These are phyloP conservation scores for Adineta ricciae DNA, from an alignment of 2,888 invertebrate genomes.

Conservation along the genomic window DNA sequence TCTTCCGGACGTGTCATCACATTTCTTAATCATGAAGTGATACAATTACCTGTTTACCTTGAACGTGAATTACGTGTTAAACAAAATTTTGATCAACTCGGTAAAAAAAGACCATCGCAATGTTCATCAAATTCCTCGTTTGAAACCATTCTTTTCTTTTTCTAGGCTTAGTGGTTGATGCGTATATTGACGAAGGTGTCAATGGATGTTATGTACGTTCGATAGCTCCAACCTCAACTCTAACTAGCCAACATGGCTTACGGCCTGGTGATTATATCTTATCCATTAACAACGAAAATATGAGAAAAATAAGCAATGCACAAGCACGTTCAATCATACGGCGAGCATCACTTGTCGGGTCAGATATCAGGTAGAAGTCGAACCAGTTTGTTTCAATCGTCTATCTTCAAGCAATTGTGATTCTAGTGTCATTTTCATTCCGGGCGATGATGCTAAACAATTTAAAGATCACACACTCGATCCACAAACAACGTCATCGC, in stretches of 20 bases:
- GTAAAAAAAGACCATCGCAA: not conserved
- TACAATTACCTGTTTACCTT: slow-evolving; percentile 25
- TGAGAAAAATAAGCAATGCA: slow-evolving; percentile 28
- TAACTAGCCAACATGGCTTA: slow-evolving; percentile 21
- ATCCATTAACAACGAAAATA: slow-evolving; percentile 32
- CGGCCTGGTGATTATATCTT: slow-evolving; percentile 28
- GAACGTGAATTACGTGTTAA: slow-evolving; percentile 32
- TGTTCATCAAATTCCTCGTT: no score
- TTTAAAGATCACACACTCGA: slow-evolving; percentile 23
- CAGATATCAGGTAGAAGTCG: slow-evolving; percentile 23
- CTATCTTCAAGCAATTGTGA: not conserved
- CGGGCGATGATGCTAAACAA: slow-evolving; percentile 21
- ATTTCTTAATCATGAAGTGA: slow-evolving; percentile 27
- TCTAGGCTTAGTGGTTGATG: slow-evolving; percentile 21
- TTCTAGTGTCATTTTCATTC: slow-evolving; percentile 23
- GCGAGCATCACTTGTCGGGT: slow-evolving; percentile 27
- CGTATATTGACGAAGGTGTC: slow-evolving; percentile 29
- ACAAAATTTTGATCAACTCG: slow-evolving; percentile 32
- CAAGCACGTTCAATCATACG: slow-evolving; percentile 25
- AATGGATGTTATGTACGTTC: slow-evolving; percentile 29
- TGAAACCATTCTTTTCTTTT: not conserved
- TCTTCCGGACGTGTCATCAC: slow-evolving; percentile 16
- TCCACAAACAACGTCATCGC: not conserved
- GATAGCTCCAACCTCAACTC: slow-evolving; percentile 23
- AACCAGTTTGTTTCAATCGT: no score